phyloP scores from a whole-genome alignment of 1,140 invertebrate species.

The Plectrocnemia conspersa region DNA sequence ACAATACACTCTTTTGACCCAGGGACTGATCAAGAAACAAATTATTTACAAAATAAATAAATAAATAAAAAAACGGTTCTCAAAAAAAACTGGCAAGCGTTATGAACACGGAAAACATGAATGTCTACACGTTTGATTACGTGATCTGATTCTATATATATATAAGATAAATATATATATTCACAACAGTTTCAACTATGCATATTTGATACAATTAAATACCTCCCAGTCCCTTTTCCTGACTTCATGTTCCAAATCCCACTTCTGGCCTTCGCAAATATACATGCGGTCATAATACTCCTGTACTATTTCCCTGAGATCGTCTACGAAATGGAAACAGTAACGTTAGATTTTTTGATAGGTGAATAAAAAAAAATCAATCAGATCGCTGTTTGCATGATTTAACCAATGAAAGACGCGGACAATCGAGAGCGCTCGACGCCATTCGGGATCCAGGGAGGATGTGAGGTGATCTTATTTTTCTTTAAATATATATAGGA shows the following conservation, averaged over 20 bases:
- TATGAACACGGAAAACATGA: constrained; percentile 50
- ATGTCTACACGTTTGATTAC: constrained; percentile 52
- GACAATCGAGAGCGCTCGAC: too few relatives aligned
- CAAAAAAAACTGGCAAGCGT: constrained; percentile 53
- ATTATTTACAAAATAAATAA: constrained; percentile 53
- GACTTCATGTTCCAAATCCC: constrained; percentile 99
- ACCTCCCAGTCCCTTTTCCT: constrained; percentile 97
- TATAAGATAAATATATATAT: constrained; percentile 36
- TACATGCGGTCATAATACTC: constrained; percentile 93
- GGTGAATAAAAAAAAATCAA: neutral
- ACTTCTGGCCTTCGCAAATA: constrained; percentile 97
- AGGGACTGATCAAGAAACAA: constrained; percentile 34
- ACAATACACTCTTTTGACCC: constrained; percentile 11
- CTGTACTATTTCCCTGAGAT: constrained; percentile 84
- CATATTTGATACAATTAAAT: constrained; percentile 52
- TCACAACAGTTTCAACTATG: constrained; percentile 52
- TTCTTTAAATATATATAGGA: too few relatives aligned
- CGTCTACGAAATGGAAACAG: constrained; percentile 61
- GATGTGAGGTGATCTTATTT: too few relatives aligned
- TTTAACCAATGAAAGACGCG: too few relatives aligned
- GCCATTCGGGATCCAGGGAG: too few relatives aligned
- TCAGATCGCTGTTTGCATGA: too few relatives aligned
- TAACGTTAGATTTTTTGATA: constrained; percentile 35
- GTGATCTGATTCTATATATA: constrained; percentile 49
- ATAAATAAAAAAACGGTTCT: constrained; percentile 49